Base-by-base conservation (phyloP, 2,888 invertebrate genomes). In the Lumbricus terrestris region DNA sequence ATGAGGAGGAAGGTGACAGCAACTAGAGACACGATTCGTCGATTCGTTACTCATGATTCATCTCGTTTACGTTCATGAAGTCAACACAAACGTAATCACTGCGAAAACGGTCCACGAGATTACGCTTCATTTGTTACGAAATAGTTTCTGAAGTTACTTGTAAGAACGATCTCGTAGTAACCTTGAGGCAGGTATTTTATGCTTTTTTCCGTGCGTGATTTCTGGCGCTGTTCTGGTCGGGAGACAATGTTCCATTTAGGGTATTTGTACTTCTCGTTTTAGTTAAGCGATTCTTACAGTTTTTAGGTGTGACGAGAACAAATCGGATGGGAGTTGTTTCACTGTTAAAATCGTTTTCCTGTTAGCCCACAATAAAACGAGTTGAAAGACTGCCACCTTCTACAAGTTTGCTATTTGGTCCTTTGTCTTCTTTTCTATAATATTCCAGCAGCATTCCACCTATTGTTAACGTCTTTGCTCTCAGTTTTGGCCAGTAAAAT, bases 1-100 rank as follows among this genome's bases (percentile, higher is more conserved):
- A 92, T 3, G 92, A 92, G 0, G 92, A 92, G n/a, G 92, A 91
- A 18, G 92, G 92, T 38, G 91, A 92, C 15, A 90, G 90, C n/a
- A 90, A 92, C 29, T 89, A 83, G 69, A n/a, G 69, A 69, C n/a
- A 69, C 69, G 8, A 13, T 69, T 69, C 29, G 29, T n/a, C 1
- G n/a, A n/a, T 69, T n/a, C 29, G 69, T 29, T 69, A n/a, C 69
- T 69, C 69, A 8, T 69, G 69, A n/a, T 69, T 69, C 69, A n/a
- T 69, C 69, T 69, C n/a, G 69, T 69, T 69, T 29, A 29, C 69
- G n/a, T 69, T 69, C n/a, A 69, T 69, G 69, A 69, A 69, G n/a
- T 69, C 69, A n/a, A n/a, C 69, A n/a, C 69, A 29, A 69, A n/a
- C 13, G 69, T 69, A 69, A 69, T 69, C 69, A 69, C 69, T 69